A percentile compares a stretch with the other conserved stretches of the same genome.
These are phyloP conservation scores for Petrolisthes cinctipes DNA, from an alignment of 2,888 invertebrate species.

Conservation along the genomic window DNA sequence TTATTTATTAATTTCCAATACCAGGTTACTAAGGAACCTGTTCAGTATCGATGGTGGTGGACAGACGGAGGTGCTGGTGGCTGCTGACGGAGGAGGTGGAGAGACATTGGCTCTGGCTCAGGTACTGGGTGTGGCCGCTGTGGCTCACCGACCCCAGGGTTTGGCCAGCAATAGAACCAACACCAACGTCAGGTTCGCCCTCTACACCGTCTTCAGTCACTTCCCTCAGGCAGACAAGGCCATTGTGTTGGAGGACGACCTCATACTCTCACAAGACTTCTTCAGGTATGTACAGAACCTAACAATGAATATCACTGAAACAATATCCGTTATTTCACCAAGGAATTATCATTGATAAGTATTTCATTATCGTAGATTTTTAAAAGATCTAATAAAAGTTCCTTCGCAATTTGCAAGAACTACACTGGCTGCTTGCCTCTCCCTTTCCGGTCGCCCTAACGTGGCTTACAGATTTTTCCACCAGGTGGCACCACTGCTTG, in stretches of 20 bases:
- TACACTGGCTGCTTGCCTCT: not conserved
- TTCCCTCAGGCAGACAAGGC: constrained; percentile 49
- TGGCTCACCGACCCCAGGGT: constrained; percentile 52
- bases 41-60: constrained; percentile 40
- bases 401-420: too few species aligned
- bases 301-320: too few species aligned
- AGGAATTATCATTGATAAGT: too few species aligned
- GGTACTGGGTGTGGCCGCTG: constrained; percentile 40
- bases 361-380: too few species aligned
- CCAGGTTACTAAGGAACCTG: constrained; percentile 41
- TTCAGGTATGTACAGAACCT: constrained; percentile 35
- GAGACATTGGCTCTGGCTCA: constrained; percentile 46
- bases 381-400: too few species aligned
- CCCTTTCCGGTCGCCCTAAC: not conserved
- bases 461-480: constrained; percentile 50
- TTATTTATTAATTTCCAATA: too few species aligned
- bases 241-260: constrained; percentile 59
- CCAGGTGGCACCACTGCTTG: constrained; percentile 51
- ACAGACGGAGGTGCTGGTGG: constrained; percentile 56
- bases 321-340: too few species aligned
- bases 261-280: constrained; percentile 57
- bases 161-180: constrained; percentile 35
- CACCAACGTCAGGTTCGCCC: constrained; percentile 57
- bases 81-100: constrained; percentile 53
- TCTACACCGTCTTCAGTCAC: constrained; percentile 47